Conservation (phyloP, 2,113 vertebrate genomes). For the Cyprinus carpio region DNA sequence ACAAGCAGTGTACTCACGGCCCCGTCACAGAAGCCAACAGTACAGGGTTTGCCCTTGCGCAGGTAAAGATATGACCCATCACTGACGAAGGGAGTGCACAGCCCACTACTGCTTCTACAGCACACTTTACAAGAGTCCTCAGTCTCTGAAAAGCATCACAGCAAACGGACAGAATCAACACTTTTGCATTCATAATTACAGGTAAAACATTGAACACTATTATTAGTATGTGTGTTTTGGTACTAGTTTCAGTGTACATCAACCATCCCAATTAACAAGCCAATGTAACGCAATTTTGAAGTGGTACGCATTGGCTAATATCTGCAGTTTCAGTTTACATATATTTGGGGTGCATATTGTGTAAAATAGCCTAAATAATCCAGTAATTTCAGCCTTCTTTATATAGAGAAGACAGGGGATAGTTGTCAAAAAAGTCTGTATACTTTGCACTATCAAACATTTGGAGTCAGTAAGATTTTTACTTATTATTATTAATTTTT, state of each 20-base stretch:
- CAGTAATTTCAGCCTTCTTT: neutral
- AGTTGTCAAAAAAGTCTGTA: too few relatives aligned
- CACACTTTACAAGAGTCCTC: constrained; percentile 91
- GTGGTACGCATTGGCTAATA: neutral
- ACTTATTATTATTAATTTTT: too few relatives aligned
- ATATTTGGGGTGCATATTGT: neutral
- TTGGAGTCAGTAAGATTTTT: neutral
- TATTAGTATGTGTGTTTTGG: neutral
- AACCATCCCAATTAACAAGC: neutral
- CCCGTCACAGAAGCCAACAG: constrained; percentile 92
- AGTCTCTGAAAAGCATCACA: constrained; percentile 74
- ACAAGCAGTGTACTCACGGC: constrained; percentile 75
- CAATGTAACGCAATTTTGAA: neutral
- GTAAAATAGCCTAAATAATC: neutral
- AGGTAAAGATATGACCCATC: constrained; percentile 76
- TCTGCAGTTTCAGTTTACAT: neutral
- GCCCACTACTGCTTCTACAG: constrained; percentile 77
- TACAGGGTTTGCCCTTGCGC: constrained; percentile 95
- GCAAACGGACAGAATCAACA: neutral
- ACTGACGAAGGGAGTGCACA: constrained; percentile 75
- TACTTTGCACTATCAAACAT: too few relatives aligned
- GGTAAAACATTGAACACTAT: neutral
- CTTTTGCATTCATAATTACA: neutral
- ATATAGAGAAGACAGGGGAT: neutral
- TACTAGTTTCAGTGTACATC: neutral